These are phyloP conservation scores for Apteryx mantelli DNA, from an alignment of 2,113 vertebrate species.

Conservation along the genomic window DNA sequence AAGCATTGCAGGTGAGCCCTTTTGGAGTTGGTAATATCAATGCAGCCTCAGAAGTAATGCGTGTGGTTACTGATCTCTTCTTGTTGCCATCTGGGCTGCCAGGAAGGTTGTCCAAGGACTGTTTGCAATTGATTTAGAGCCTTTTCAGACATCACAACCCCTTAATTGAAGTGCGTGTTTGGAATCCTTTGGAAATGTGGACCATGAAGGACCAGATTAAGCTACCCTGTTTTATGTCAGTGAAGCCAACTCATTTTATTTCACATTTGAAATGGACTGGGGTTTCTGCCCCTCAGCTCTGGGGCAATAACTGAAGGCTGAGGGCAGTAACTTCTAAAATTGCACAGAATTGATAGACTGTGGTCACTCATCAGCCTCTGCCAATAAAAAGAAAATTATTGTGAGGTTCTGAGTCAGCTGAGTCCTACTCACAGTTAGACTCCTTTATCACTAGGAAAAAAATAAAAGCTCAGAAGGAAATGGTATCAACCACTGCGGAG, in stretches of 20 bases:
- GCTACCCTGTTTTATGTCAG: neutral
- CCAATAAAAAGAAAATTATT: neutral
- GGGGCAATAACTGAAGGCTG: neutral
- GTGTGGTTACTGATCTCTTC: neutral
- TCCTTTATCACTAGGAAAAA: neutral
- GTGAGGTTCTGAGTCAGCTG: neutral
- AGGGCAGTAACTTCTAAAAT: neutral
- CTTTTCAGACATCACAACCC: neutral
- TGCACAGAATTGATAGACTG: neutral
- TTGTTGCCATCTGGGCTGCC: fast-evolving
- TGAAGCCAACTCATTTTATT: neutral
- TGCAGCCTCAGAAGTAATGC: fast-evolving
- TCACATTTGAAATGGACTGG: neutral
- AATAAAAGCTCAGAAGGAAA: neutral
- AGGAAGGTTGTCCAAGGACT: neutral
- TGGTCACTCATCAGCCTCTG: neutral
- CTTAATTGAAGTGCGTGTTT: neutral
- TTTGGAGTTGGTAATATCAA: fast-evolving
- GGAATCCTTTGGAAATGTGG: neutral
- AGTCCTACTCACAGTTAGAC: neutral
- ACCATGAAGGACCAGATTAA: neutral
- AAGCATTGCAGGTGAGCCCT: fast-evolving
- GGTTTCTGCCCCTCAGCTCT: neutral
- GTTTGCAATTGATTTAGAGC: neutral
- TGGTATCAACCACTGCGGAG: neutral